phyloP scores from a whole-genome alignment of 2,113 vertebrate species.

The Syrrhaptes paradoxus region DNA sequence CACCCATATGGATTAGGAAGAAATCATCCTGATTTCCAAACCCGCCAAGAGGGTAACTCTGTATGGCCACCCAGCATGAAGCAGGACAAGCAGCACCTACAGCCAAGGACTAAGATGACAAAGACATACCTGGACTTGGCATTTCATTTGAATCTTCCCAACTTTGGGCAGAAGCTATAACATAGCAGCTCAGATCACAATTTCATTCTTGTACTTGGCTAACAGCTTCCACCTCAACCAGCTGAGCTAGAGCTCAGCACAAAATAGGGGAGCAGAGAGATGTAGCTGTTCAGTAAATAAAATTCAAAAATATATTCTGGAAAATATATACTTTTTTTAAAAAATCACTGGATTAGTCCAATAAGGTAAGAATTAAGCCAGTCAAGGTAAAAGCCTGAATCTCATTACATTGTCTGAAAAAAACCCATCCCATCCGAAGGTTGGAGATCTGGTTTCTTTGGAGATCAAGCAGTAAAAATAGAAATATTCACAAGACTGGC shows the following conservation, averaged over 20 bases:
- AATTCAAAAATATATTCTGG: neutral
- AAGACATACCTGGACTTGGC: neutral
- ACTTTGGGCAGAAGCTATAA: neutral
- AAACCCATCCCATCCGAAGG: neutral
- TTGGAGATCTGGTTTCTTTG: neutral
- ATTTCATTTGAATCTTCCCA: neutral
- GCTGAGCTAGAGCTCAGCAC: neutral
- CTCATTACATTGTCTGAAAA: neutral
- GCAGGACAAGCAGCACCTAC: neutral
- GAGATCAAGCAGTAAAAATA: neutral
- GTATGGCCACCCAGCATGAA: rapidly evolving
- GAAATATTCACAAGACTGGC: neutral
- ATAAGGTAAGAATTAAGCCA: neutral
- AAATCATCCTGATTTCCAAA: neutral
- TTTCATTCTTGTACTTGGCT: neutral
- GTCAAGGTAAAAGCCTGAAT: neutral
- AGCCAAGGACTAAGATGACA: neutral
- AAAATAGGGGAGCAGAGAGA: neutral
- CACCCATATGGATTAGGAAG: neutral
- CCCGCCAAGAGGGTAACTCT: neutral
- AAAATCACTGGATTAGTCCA: neutral
- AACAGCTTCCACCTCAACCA: neutral
- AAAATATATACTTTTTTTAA: neutral
- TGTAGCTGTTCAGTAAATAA: neutral
- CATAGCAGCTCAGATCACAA: neutral